Evolutionary conservation across 2,797 vertebrate species (phyloP).

Genomic region (Sebastiscus albofasciatus): DNA sequence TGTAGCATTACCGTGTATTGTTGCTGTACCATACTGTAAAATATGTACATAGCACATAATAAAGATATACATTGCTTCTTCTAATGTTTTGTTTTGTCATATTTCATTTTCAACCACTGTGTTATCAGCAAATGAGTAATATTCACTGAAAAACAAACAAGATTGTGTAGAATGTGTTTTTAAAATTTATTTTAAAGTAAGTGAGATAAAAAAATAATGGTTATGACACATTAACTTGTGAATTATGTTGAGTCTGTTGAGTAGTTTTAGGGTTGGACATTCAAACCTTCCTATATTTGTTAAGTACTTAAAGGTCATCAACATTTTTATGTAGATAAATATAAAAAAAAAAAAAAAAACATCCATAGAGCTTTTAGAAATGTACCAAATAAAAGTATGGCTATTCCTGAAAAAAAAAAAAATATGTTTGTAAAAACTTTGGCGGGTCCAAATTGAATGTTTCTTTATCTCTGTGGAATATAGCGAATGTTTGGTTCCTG

Average conservation of each 20-base stretch:
- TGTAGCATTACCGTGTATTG: slow-evolving; percentile 74
- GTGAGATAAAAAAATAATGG: background rate
- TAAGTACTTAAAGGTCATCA: background rate
- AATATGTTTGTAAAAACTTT: no score
- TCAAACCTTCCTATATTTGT: background rate
- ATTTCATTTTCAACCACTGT: background rate
- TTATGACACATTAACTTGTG: background rate
- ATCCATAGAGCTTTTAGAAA: no score
- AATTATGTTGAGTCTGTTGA: background rate
- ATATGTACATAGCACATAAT: slow-evolving; percentile 83
- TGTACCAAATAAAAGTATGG: no score
- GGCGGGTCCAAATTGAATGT: no score
- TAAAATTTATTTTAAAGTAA: background rate
- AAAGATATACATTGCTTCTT: slow-evolving; percentile 83
- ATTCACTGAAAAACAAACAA: background rate
- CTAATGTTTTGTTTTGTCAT: slow-evolving; percentile 14
- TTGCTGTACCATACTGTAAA: slow-evolving; percentile 83
- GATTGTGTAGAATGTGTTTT: no score
- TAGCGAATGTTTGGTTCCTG: no score
- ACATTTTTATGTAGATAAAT: no score
- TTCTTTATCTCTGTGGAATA: no score
- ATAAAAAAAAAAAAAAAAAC: no score
- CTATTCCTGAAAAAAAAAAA: rapidly evolving
- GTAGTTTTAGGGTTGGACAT: background rate
- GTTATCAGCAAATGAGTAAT: background rate